These are phyloP conservation scores for Acipenser ruthenus DNA, from an alignment of 2,797 vertebrate species.

Conservation along the genomic window DNA sequence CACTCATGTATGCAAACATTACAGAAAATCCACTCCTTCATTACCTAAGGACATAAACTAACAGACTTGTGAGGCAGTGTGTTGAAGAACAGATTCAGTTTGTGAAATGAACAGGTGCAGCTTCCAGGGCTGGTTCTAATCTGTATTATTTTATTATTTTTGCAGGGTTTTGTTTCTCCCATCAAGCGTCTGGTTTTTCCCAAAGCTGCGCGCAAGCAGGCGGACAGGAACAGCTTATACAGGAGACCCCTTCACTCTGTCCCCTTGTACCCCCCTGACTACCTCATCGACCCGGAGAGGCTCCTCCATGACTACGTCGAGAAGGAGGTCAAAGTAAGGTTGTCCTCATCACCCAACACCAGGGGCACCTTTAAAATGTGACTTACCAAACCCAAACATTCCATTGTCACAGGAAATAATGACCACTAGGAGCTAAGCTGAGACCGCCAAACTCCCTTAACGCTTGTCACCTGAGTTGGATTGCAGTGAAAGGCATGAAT, in stretches of 20 bases:
- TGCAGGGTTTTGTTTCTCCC: conserved; percentile 81
- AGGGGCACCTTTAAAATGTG: neutral
- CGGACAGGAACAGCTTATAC: conserved; percentile 55
- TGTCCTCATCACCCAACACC: neutral
- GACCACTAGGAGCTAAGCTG: neutral
- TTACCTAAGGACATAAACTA: no score
- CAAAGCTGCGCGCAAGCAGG: conserved; percentile 63
- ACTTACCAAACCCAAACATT: neutral
- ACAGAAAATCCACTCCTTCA: no score
- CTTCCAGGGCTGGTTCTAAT: no score
- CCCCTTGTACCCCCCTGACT: conserved; percentile 84
- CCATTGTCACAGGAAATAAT: neutral
- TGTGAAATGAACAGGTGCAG: no score
- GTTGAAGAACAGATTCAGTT: no score
- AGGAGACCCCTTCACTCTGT: conserved; percentile 82
- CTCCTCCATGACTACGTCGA: conserved; percentile 92
- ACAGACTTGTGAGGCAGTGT: no score
- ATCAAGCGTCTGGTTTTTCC: conserved; percentile 86
- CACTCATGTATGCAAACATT: no score
- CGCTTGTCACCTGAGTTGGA: neutral
- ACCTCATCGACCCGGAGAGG: conserved; percentile 89
- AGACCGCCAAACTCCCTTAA: neutral
- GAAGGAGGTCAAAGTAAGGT: conserved; percentile 87
- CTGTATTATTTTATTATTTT: neutral
- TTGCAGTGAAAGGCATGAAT: no score